phyloP scores from a whole-genome alignment of 2,113 vertebrate species.

The Lipotes vexillifer region DNA sequence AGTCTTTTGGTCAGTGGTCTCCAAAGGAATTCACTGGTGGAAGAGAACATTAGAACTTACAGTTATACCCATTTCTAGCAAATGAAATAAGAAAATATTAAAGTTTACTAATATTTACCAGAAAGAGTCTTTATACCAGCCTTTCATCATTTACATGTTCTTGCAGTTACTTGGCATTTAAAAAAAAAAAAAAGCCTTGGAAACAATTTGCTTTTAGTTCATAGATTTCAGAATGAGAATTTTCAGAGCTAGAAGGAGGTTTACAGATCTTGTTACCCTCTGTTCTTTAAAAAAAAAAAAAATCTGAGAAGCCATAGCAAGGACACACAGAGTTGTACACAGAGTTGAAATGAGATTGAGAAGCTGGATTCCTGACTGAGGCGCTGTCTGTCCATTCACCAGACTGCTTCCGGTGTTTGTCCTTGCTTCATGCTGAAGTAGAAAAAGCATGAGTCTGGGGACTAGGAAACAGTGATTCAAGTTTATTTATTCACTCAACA shows the following conservation, averaged over 20 bases:
- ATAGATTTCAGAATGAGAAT: neutral
- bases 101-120: neutral
- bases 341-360: neutral
- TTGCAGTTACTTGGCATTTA: neutral
- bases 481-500: neutral
- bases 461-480: neutral
- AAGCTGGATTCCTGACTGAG: neutral
- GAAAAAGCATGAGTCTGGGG: neutral
- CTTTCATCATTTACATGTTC: neutral
- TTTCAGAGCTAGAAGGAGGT: neutral
- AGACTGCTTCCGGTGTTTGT: neutral
- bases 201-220: neutral
- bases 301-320: neutral
- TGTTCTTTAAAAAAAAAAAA: neutral
- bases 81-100: neutral
- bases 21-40: neutral
- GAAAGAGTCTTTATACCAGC: neutral
- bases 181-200: neutral
- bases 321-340: neutral
- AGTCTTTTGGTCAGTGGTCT: neutral
- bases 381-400: neutral
- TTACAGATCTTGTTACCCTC: neutral
- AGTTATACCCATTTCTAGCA: neutral
- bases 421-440: neutral
- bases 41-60: neutral